These are phyloP conservation scores for Ypsolopha sequella DNA, from an alignment of 2,888 invertebrate species.

Conservation along the genomic window DNA sequence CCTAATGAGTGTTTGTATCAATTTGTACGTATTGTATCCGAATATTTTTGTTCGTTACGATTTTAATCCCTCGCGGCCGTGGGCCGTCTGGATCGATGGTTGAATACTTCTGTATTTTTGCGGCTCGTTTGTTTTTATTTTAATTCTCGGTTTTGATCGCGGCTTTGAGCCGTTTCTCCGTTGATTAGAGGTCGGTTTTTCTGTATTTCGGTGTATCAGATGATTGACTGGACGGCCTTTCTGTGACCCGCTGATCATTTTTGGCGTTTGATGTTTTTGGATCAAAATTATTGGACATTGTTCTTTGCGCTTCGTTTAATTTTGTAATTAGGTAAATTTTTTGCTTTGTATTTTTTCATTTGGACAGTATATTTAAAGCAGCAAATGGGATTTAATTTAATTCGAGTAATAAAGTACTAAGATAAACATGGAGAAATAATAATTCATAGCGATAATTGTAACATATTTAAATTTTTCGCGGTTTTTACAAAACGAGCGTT, in stretches of 20 bases:
- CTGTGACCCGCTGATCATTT: slow-evolving; percentile 9
- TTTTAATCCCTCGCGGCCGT: slow-evolving; percentile 63
- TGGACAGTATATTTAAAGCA: too few relatives aligned
- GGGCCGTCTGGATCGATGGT: slow-evolving; percentile 46
- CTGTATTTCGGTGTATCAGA: slow-evolving; percentile 10
- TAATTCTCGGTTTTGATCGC: not conserved
- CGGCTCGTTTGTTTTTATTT: not conserved
- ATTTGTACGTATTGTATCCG: slow-evolving; percentile 70
- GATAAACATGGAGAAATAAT: slow-evolving; percentile 46
- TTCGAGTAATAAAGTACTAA: slow-evolving; percentile 12
- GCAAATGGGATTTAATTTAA: too few relatives aligned
- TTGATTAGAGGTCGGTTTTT: slow-evolving; percentile 47
- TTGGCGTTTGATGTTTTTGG: too few relatives aligned
- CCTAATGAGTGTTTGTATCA: slow-evolving; percentile 72
- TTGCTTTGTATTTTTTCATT: too few relatives aligned
- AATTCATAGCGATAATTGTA: slow-evolving; percentile 41
- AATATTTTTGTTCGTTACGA: slow-evolving; percentile 69
- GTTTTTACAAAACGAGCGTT: slow-evolving; percentile 45
- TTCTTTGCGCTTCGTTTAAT: too few relatives aligned
- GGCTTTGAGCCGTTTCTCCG: slow-evolving; percentile 26
- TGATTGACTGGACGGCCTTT: too few relatives aligned
- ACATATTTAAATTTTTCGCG: slow-evolving; percentile 31
- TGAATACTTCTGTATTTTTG: not conserved
- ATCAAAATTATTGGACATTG: too few relatives aligned
- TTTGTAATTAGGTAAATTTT: too few relatives aligned